These are phyloP conservation scores for Upupa epops DNA, from an alignment of 2,113 vertebrate genomes.

Conservation along the genomic window DNA sequence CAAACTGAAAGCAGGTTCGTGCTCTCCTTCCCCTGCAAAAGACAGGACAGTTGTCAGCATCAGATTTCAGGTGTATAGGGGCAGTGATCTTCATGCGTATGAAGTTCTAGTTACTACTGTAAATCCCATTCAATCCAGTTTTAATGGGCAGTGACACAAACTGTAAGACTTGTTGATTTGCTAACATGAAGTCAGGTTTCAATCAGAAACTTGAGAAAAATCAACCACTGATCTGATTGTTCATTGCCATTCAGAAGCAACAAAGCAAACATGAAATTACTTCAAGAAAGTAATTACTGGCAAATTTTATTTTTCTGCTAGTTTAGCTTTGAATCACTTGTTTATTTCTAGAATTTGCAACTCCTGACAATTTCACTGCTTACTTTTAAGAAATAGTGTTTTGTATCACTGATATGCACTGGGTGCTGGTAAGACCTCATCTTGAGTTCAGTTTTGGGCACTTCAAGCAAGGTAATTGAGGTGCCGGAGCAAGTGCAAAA, in stretches of 20 bases:
- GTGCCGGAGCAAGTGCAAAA: no score
- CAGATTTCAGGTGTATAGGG: background rate
- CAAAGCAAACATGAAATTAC: background rate
- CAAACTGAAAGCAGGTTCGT: background rate
- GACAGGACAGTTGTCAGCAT: background rate
- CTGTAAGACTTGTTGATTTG: background rate
- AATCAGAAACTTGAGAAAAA: background rate
- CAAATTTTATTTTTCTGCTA: background rate
- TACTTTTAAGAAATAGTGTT: background rate
- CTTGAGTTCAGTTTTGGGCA: no score
- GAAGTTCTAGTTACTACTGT: background rate
- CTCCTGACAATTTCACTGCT: background rate
- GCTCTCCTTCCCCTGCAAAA: background rate
- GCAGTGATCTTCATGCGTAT: background rate
- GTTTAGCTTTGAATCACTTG: background rate
- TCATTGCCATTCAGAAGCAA: background rate
- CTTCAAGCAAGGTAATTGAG: no score
- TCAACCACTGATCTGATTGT: background rate
- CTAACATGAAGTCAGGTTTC: background rate
- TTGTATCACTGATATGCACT: background rate
- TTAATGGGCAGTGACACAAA: background rate
- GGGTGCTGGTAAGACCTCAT: no score
- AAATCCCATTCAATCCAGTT: background rate
- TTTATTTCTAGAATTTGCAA: background rate
- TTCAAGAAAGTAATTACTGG: background rate